Conservation (phyloP, 2,888 invertebrate species). For the Meghimatium bilineatum region DNA sequence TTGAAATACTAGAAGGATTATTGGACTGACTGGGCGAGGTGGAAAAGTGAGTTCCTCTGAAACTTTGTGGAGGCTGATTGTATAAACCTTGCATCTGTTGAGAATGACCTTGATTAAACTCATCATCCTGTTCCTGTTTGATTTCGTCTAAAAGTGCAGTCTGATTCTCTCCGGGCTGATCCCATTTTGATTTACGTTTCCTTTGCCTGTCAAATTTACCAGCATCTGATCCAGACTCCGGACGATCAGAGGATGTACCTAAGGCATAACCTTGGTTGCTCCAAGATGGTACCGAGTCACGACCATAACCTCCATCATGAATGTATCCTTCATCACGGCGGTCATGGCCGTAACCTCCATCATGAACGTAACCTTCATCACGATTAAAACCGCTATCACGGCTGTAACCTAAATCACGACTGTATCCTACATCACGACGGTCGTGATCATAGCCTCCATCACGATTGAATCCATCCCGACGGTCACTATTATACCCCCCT, state of each 20-base stretch:
- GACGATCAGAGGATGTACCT: slow-evolving; percentile 23
- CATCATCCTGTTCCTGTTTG: slow-evolving; percentile 17
- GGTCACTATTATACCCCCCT: slow-evolving; percentile 7
- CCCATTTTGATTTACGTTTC: slow-evolving; percentile 51
- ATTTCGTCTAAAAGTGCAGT: slow-evolving; percentile 12
- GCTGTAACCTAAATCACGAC: slow-evolving; percentile 7
- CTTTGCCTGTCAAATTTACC: slow-evolving; percentile 46
- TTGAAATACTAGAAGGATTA: not conserved
- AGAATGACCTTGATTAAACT: not conserved
- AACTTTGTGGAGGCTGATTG: slow-evolving; percentile 43
- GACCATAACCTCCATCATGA: slow-evolving; percentile 16
- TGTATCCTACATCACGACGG: slow-evolving; percentile 12
- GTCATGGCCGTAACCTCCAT: no score
- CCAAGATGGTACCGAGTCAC: slow-evolving; percentile 34
- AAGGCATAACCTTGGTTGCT: slow-evolving; percentile 24
- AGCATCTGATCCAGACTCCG: slow-evolving; percentile 33
- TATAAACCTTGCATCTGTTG: not conserved
- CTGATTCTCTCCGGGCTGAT: slow-evolving; percentile 48
- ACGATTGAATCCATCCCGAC: slow-evolving; percentile 1
- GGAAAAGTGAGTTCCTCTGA: not conserved
- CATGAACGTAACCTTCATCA: not conserved
- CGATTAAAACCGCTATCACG: slow-evolving; percentile 30
- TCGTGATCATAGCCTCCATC: slow-evolving; percentile 34
- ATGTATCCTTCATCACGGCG: no score
- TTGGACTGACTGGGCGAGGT: not conserved